A percentile compares a stretch with the other conserved stretches of the same genome.
Evolutionary conservation across 2,888 invertebrate species (phyloP).

Genomic region (Parnassius orleans): DNA sequence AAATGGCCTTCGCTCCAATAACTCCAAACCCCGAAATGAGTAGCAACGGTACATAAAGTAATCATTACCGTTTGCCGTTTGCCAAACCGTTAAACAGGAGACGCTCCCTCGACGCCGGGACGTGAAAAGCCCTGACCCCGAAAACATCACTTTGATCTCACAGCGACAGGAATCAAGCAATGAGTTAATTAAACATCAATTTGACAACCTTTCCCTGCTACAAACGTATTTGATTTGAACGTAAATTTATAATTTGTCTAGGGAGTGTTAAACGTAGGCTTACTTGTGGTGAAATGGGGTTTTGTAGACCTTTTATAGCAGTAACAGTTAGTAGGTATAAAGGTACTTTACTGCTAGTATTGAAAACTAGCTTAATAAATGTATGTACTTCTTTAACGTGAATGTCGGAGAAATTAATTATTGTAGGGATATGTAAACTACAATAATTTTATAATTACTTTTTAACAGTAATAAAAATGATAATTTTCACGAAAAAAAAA

Average conservation of each 20-base stretch:
- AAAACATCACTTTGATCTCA: conserved; percentile 56
- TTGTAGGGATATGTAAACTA: no score
- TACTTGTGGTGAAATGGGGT: conserved; percentile 11
- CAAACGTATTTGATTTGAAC: conserved; percentile 26
- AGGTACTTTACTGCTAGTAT: no score
- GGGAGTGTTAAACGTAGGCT: conserved; percentile 24
- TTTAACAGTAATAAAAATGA: no score
- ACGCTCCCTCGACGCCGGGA: conserved; percentile 31
- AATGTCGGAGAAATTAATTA: no score
- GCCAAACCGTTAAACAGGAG: conserved; percentile 27
- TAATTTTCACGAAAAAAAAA: no score
- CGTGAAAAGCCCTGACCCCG: conserved; percentile 43
- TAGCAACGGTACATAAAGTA: conserved; percentile 20
- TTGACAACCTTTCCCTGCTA: conserved; percentile 40
- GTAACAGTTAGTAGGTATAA: not conserved
- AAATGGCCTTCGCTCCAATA: conserved; percentile 2
- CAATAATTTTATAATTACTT: no score
- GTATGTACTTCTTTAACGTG: no score
- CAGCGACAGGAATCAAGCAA: conserved; percentile 52
- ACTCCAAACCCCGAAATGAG: conserved; percentile 8
- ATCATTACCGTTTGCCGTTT: conserved; percentile 29
- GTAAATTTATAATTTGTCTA: conserved; percentile 23
- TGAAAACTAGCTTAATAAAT: no score
- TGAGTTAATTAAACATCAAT: conserved; percentile 67
- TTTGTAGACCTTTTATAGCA: not conserved